Evolutionary conservation across 2,113 vertebrate species (phyloP).

Genomic region (rat (Rattus norvegicus)): GRCr8 NC_086029.1:77015001-77015500

Average conservation of each 20-base stretch:
- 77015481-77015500: conserved; percentile 31
- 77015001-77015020: background rate
- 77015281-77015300: background rate
- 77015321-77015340: background rate
- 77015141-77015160: background rate
- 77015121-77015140: conserved; percentile 12
- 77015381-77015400: background rate
- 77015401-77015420: conserved; percentile 7
- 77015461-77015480: background rate
- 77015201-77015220: conserved; percentile 14
- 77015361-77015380: conserved; percentile 25
- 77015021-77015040: background rate
- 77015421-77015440: background rate
- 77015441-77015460: conserved; percentile 15
- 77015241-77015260: background rate
- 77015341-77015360: background rate
- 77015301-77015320: background rate
- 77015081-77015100: background rate
- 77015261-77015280: conserved; percentile 26
- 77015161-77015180: too few relatives aligned
- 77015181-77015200: background rate
- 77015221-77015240: background rate
- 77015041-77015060: background rate
- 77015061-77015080: conserved; percentile 15
- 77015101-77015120: background rate